These are phyloP conservation scores for Ctena decussata DNA, from an alignment of 2,888 invertebrate genomes.

Conservation along the genomic window DNA sequence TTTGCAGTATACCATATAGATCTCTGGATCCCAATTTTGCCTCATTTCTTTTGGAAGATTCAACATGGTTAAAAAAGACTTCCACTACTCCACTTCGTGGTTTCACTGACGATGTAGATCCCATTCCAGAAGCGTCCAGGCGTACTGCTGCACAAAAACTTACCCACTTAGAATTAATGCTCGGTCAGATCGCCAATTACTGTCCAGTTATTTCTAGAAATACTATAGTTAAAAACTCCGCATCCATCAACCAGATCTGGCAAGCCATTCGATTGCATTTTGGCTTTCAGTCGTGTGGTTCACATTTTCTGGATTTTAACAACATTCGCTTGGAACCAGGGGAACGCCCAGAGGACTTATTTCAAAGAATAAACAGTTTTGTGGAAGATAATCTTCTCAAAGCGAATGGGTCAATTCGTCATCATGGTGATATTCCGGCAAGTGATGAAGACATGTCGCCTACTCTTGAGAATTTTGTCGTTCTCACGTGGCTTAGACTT, in stretches of 20 bases:
- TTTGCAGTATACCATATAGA: constrained; percentile 29
- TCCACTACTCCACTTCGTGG: constrained; percentile 12
- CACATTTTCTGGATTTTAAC: constrained; percentile 57
- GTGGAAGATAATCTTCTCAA: constrained; percentile 59
- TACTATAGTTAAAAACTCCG: constrained; percentile 63
- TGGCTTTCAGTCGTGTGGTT: constrained; percentile 61
- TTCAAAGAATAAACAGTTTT: constrained; percentile 32
- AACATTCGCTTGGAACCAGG: constrained; percentile 42
- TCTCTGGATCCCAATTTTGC: constrained; percentile 40
- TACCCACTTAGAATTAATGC: constrained; percentile 45
- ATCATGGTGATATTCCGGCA: constrained; percentile 32
- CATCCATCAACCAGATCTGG: constrained; percentile 55
- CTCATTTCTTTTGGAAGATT: constrained; percentile 29
- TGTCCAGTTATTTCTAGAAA: constrained; percentile 61
- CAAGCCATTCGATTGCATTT: constrained; percentile 54
- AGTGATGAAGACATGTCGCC: constrained; percentile 60
- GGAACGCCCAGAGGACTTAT: constrained; percentile 61
- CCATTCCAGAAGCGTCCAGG: constrained; percentile 23
- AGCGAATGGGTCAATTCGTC: constrained; percentile 47
- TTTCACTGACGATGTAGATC: constrained; percentile 35
- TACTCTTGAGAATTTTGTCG: constrained; percentile 58
- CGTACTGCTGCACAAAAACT: constrained; percentile 56
- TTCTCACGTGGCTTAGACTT: constrained; percentile 62
- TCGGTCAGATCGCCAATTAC: constrained; percentile 70
- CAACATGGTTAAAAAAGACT: constrained; percentile 18